These are phyloP conservation scores for Agrotis clavis DNA, from an alignment of 2,888 invertebrate genomes.

Conservation along the genomic window DNA sequence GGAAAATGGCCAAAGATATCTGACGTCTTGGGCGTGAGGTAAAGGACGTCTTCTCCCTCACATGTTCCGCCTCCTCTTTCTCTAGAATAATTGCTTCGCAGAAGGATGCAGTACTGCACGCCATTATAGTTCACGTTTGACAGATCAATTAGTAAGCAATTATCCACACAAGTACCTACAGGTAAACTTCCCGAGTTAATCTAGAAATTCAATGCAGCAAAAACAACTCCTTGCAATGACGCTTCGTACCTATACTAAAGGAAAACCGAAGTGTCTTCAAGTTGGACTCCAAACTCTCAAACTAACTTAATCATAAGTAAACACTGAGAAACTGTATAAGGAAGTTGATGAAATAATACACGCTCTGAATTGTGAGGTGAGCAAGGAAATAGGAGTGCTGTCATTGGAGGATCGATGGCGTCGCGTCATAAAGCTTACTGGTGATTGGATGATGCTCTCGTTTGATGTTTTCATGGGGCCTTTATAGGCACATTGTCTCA, in stretches of 20 bases:
- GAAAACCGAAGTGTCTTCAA: conserved; percentile 34
- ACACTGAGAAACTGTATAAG: conserved; percentile 18
- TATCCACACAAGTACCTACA: background rate
- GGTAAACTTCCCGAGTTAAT: conserved; percentile 17
- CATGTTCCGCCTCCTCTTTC: no score
- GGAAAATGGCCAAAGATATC: no score
- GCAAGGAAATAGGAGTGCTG: conserved; percentile 2
- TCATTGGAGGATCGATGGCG: background rate
- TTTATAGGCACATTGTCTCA: background rate
- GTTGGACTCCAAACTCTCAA: conserved; percentile 24
- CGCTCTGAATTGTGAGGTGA: conserved; percentile 18
- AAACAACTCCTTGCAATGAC: conserved; percentile 22
- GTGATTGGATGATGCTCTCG: background rate
- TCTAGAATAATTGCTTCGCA: no score
- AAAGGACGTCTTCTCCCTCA: no score
- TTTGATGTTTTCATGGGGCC: background rate
- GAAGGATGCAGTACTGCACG: no score
- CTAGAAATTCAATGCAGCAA: conserved; percentile 22
- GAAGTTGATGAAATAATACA: conserved; percentile 28
- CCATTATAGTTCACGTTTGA: no score
- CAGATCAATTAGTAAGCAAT: background rate
- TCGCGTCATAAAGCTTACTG: background rate
- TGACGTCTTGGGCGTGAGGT: no score
- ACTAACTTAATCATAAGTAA: conserved; percentile 55
- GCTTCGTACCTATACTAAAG: conserved; percentile 19